Base-by-base conservation (phyloP, 1,140 invertebrate species). In the Drosophila funebris region DNA sequence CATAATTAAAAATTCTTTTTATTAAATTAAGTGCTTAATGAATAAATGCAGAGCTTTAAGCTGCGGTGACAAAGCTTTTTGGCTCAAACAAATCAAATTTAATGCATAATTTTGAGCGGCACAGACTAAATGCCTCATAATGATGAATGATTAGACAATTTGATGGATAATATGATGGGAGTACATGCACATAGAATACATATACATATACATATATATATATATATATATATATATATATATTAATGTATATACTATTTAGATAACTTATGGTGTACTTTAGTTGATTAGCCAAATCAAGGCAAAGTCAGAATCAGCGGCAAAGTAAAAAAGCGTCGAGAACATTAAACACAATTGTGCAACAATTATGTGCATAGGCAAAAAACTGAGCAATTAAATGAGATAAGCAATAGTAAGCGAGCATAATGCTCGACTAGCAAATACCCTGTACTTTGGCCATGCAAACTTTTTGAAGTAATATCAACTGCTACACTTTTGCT, bases 241-340 rank as follows among this genome's bases (percentile, higher is more conserved):
- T 13, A 50, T 29, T 11, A 16, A 27, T 31, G 14, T 41, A 41
- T 14, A 16, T 16, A 41, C 31, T 11, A 4, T 24, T 22, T 2
- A 22, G 22, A 4, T 22, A 4, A 27, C 4, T 4, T 1, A 20
- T 43, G 7, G 13, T 14, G 29, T 20, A 52, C 29, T 52, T 52
- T 27, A 33, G 48, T 52, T 52, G 48, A 52, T 52, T 52, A 16
- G 48, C 48, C 48, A 52, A 52, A 58, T 61, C 58, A 61, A 48
- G 43, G 43, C 20, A 5, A 46, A 60, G 29, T 22, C 18, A 60
- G 56, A 60, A 20, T 16, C n/a, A 18, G 27, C 24, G 46, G 27
- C 22, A 50, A 13, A 29, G 24, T 8, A 27, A 13, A 37, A 48
- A 29, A 22, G 27, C 18, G 48, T 52, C 41, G 6, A 2, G 57